Percentiles rank a stretch among this genome's conserved stretches.
phyloP scores from a whole-genome alignment of 2,113 vertebrate species.

The Pycnonotus jocosus region DNA sequence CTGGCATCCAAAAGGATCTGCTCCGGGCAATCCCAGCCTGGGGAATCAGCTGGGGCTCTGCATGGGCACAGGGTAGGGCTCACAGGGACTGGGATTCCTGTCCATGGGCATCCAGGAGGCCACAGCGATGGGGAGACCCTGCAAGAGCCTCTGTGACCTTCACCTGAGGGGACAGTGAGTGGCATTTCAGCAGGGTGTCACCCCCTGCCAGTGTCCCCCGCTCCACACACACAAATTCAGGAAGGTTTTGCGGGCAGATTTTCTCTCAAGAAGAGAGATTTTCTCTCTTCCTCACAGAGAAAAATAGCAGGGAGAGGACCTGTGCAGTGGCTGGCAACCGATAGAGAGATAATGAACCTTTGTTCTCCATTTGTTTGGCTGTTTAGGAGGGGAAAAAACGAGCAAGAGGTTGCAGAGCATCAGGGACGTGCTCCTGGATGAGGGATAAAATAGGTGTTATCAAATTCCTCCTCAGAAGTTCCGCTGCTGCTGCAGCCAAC shows the following conservation, averaged over 20 bases:
- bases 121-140: not conserved
- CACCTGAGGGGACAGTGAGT: not conserved
- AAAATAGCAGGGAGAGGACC: not conserved
- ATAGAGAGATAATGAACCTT: constrained; percentile 19
- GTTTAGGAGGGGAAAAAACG: not conserved
- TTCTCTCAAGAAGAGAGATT: too few species aligned
- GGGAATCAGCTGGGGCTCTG: not conserved
- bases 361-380: constrained; percentile 10
- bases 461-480: not conserved
- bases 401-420: not conserved
- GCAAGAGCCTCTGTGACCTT: not conserved
- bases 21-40: not conserved
- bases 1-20: not conserved
- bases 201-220: too few species aligned
- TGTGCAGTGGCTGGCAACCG: not conserved
- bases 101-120: not conserved
- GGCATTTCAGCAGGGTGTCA: not conserved
- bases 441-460: not conserved
- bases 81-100: not conserved
- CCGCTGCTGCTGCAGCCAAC: not conserved
- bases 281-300: not conserved
- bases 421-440: not conserved
- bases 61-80: not conserved
- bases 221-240: not conserved
- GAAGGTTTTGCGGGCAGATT: not conserved